Evolutionary conservation across 2,888 invertebrate species (phyloP).

Genomic region (Arctia plantaginis): DNA sequence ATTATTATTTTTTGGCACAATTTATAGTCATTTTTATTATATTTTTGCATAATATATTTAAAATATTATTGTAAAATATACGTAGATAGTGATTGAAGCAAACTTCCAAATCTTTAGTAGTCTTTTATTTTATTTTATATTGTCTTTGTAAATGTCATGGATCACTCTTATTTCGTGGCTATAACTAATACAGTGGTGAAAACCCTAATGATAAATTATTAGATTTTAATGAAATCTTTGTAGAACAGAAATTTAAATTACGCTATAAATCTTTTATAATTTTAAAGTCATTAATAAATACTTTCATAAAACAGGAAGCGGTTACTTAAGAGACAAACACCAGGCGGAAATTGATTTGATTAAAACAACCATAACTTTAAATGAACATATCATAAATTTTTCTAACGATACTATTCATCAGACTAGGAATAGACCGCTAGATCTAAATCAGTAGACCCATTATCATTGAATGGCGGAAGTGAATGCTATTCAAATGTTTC

Average conservation of each 20-base stretch:
- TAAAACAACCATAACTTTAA: conserved; percentile 3
- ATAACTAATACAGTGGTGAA: neutral
- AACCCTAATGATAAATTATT: neutral
- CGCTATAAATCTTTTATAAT: neutral
- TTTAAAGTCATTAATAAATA: neutral
- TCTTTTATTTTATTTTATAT: neutral
- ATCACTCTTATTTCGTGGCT: neutral
- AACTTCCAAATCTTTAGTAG: neutral
- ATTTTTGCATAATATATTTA: no score
- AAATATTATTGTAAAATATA: neutral
- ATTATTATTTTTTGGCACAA: no score
- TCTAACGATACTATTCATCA: conserved; percentile 34
- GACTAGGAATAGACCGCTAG: conserved; percentile 40
- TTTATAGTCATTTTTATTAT: no score
- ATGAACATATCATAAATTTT: conserved; percentile 36
- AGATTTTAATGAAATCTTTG: neutral
- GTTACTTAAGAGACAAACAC: neutral
- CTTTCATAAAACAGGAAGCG: neutral
- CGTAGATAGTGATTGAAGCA: neutral
- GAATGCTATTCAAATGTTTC: conserved; percentile 50
- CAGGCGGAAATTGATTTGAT: conserved; percentile 17
- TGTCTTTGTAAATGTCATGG: neutral
- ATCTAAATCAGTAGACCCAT: conserved; percentile 44
- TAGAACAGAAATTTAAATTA: neutral
- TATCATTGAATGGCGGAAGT: conserved; percentile 47